These are phyloP conservation scores for Peromyscus melanophrys DNA, from an alignment of 2,797 vertebrate species.

Conservation along the genomic window DNA sequence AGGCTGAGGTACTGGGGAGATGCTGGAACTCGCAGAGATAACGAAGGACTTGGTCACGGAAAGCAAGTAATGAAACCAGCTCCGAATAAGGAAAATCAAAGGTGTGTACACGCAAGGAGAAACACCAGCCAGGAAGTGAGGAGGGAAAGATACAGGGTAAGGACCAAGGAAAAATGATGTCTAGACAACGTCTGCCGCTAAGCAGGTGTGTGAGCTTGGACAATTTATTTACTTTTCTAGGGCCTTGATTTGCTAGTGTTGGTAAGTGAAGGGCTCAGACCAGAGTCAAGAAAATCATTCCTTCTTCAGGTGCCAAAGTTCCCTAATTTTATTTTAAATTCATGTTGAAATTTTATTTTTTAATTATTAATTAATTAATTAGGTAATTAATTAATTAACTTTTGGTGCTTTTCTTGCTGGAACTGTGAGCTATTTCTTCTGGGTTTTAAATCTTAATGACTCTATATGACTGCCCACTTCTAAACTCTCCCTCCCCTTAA, in stretches of 20 bases:
- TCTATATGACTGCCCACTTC: not conserved
- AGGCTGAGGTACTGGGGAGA: not conserved
- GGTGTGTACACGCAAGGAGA: not conserved
- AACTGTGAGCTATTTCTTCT: not conserved
- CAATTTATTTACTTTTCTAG: constrained; percentile 26
- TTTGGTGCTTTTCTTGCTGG: constrained; percentile 23
- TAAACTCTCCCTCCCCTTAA: not conserved
- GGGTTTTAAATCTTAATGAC: not conserved
- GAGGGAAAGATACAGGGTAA: not conserved
- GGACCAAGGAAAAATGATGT: not conserved
- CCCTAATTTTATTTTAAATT: constrained; percentile 53
- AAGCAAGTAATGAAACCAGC: not conserved
- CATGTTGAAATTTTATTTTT: not conserved
- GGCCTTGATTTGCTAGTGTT: constrained; percentile 19
- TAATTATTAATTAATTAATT: too few relatives aligned
- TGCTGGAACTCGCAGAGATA: not conserved
- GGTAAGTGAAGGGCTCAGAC: not conserved
- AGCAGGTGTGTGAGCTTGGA: not conserved
- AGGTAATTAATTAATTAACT: too few relatives aligned
- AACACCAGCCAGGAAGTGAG: not conserved
- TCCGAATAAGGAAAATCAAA: constrained; percentile 15
- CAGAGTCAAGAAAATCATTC: constrained; percentile 21
- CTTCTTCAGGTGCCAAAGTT: constrained; percentile 30
- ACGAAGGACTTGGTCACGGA: not conserved
- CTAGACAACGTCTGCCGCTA: not conserved